Evolutionary conservation across 2,797 vertebrate species (phyloP).

Genomic region (Leucoraja ocellata): DNA sequence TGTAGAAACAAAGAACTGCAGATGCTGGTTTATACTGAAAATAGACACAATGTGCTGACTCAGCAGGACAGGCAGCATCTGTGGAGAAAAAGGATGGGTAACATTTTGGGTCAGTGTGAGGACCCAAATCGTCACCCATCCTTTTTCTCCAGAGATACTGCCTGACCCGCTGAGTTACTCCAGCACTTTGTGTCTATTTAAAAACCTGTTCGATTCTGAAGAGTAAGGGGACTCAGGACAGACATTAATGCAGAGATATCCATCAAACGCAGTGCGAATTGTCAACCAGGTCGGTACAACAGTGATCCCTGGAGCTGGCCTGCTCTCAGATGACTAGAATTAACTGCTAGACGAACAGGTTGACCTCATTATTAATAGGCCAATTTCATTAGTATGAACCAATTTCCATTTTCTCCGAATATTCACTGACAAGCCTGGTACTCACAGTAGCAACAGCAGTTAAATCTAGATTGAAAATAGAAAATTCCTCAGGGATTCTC

Average conservation of each 20-base stretch:
- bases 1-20: no score
- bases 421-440: background rate
- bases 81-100: no score
- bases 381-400: conserved; percentile 1
- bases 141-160: no score
- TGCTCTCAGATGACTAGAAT: background rate
- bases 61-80: no score
- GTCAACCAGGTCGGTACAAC: background rate
- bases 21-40: no score
- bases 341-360: background rate
- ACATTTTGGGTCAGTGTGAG: no score
- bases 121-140: no score
- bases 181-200: background rate
- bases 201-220: background rate
- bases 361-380: background rate
- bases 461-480: background rate
- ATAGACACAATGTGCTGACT: no score
- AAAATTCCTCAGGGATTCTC: background rate
- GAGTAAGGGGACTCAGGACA: background rate
- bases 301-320: background rate
- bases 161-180: no score
- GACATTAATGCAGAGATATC: background rate
- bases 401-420: background rate
- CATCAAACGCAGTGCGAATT: background rate
- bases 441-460: background rate